phyloP scores from a whole-genome alignment of 2,888 invertebrate species.

The Galerucella nymphaeae region DNA sequence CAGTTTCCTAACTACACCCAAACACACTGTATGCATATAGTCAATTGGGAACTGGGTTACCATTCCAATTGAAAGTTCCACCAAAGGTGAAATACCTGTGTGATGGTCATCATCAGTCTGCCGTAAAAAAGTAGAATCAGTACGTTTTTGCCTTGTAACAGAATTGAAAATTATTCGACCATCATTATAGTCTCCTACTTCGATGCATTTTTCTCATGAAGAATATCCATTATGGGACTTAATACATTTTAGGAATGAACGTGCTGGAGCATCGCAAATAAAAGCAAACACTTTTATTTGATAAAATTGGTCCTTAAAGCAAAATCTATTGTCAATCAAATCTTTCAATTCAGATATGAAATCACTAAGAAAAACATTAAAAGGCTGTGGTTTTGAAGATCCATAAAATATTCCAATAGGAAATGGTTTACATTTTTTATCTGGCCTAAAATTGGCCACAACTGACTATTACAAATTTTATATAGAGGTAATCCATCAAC shows the following conservation, averaged over 20 bases:
- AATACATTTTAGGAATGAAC: not conserved
- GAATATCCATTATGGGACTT: too few species aligned
- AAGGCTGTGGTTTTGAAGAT: slow-evolving; percentile 24
- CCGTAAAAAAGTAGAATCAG: too few species aligned
- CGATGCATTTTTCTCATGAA: too few species aligned
- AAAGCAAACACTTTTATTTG: not conserved
- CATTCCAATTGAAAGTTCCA: too few species aligned
- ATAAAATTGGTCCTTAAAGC: not conserved
- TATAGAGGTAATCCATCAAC: slow-evolving; percentile 34
- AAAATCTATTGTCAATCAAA: not conserved
- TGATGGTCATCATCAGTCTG: too few species aligned
- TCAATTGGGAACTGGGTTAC: not conserved
- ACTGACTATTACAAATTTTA: slow-evolving; percentile 20
- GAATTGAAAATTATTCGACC: too few species aligned
- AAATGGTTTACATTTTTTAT: slow-evolving; percentile 28
- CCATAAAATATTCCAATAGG: slow-evolving; percentile 31
- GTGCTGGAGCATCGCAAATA: not conserved
- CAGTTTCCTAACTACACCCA: not conserved
- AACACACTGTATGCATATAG: not conserved
- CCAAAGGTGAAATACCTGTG: too few species aligned
- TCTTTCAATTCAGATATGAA: not conserved
- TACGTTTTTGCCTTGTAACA: too few species aligned
- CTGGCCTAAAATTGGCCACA: slow-evolving; percentile 33
- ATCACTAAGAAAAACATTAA: slow-evolving; percentile 15
- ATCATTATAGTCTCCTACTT: too few species aligned